These are phyloP conservation scores for Thera britannica DNA, from an alignment of 2,888 invertebrate genomes.

Conservation along the genomic window DNA sequence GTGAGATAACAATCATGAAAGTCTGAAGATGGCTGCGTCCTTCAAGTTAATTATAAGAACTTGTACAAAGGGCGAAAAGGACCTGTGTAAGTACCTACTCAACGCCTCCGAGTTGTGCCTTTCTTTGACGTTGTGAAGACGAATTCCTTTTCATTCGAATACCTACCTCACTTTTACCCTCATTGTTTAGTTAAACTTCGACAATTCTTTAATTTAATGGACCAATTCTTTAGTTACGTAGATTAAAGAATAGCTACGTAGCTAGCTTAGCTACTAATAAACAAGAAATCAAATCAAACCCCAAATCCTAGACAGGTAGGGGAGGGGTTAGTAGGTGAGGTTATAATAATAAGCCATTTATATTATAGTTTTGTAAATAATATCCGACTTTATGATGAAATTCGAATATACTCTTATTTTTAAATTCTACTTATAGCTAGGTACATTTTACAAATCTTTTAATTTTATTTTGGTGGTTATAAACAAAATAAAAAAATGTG, in stretches of 20 bases:
- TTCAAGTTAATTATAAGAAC: conserved; percentile 62
- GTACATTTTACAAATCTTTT: not conserved
- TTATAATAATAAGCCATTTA: too few species aligned
- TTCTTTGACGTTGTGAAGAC: conserved; percentile 50
- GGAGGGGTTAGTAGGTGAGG: too few species aligned
- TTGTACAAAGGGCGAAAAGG: conserved; percentile 54
- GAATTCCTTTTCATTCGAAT: conserved; percentile 51
- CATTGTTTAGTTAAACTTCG: conserved; percentile 49
- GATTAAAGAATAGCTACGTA: too few species aligned
- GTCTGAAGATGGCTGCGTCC: conserved; percentile 52
- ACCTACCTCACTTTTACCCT: conserved; percentile 46
- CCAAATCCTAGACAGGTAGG: too few species aligned
- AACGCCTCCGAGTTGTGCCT: conserved; percentile 48
- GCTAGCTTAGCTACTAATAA: too few species aligned
- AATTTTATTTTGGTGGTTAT: too few species aligned
- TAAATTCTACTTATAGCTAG: not conserved
- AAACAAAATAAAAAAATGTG: not conserved
- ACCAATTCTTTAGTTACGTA: not conserved
- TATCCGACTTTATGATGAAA: too few species aligned
- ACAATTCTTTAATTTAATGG: conserved; percentile 28
- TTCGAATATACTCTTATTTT: too few species aligned
- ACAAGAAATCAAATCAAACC: too few species aligned
- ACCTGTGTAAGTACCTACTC: conserved; percentile 53
- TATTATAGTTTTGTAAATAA: too few species aligned
- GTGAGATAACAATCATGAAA: conserved; percentile 56